Conservation (phyloP, 2,113 vertebrate genomes). For the Lophotis ruficrista region DNA sequence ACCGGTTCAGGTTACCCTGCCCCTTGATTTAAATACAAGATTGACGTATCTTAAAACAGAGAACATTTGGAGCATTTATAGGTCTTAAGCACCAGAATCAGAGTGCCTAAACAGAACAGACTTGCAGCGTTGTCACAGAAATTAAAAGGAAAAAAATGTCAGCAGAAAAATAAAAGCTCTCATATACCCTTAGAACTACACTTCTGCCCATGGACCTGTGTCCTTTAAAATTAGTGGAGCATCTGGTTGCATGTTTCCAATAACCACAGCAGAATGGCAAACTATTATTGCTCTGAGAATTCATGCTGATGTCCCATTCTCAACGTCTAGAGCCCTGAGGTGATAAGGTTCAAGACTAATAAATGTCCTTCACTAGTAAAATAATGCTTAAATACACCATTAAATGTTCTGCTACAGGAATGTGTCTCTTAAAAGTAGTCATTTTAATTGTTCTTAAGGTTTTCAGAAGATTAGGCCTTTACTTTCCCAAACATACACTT, state of each 20-base stretch:
- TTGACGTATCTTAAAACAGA: not conserved
- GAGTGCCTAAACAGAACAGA: not conserved
- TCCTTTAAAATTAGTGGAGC: not conserved
- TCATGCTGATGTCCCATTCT: not conserved
- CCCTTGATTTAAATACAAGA: not conserved
- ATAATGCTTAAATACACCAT: not conserved
- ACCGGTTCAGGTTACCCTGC: slow-evolving; percentile 23
- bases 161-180: not conserved
- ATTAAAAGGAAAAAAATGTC: fast-evolving
- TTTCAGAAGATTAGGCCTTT: not conserved
- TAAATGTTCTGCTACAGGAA: not conserved
- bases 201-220: not conserved
- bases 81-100: not conserved
- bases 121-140: not conserved
- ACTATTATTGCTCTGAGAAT: not conserved
- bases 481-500: not conserved
- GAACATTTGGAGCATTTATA: not conserved
- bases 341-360: not conserved
- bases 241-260: not conserved
- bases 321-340: not conserved
- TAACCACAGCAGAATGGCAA: not conserved
- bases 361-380: not conserved
- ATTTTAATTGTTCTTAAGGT: not conserved
- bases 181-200: not conserved
- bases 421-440: not conserved